These are phyloP conservation scores for Leucophenga montana DNA, from an alignment of 2,888 invertebrate genomes.

Conservation along the genomic window DNA sequence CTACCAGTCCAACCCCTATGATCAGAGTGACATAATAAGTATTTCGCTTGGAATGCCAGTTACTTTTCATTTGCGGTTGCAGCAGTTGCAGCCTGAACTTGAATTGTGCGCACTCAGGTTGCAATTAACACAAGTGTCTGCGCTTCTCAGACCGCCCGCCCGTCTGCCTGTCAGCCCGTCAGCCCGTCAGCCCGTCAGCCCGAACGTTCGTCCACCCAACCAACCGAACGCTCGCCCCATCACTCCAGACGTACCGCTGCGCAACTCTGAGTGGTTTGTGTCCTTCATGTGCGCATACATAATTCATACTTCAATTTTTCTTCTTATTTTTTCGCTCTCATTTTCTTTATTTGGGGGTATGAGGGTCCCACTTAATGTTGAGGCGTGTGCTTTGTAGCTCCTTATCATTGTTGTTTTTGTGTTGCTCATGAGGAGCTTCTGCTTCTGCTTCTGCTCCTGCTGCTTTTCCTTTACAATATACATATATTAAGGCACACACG, in stretches of 20 bases:
- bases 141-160: conserved; percentile 43
- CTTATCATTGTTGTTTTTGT: conserved; percentile 19
- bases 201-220: no score
- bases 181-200: no score
- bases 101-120: conserved; percentile 50
- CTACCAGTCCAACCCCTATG: conserved; percentile 29
- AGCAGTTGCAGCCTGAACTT: conserved; percentile 9
- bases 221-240: conserved; percentile 21
- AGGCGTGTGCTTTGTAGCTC: conserved; percentile 20
- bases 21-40: conserved; percentile 36
- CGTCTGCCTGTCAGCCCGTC: no score
- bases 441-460: conserved; percentile 17
- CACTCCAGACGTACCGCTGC: conserved; percentile 27
- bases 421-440: not conserved
- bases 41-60: not conserved
- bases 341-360: not conserved
- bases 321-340: not conserved
- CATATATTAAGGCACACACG: conserved; percentile 41
- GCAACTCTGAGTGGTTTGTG: conserved; percentile 30
- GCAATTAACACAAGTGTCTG: conserved; percentile 71
- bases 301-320: not conserved
- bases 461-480: conserved; percentile 37
- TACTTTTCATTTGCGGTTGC: conserved; percentile 16
- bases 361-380: conserved; percentile 17
- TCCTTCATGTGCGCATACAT: conserved; percentile 10